Evolutionary conservation across 2,888 invertebrate genomes (phyloP).

Genomic region (Parasteatoda lunata): DNA sequence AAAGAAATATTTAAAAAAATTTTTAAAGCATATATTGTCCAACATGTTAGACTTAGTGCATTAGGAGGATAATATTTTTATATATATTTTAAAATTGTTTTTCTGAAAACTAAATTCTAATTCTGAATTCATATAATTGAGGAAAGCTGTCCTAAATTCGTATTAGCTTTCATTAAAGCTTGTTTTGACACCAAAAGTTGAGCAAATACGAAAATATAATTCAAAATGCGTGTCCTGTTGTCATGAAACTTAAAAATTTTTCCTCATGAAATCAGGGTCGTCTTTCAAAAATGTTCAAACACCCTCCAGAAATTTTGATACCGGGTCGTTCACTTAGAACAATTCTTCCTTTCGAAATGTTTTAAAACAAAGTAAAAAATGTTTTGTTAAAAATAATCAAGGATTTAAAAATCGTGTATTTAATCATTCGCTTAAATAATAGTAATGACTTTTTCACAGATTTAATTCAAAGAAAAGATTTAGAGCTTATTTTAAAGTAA

Average conservation of each 20-base stretch:
- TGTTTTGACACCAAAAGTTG: background rate
- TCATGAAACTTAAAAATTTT: background rate
- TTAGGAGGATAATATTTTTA: too few species aligned
- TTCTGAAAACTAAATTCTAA: too few species aligned
- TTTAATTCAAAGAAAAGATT: too few species aligned
- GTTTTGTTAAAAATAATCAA: background rate
- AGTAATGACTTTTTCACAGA: too few species aligned
- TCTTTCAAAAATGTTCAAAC: background rate
- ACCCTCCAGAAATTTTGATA: background rate
- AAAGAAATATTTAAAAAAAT: too few species aligned
- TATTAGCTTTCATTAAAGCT: background rate
- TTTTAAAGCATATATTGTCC: too few species aligned
- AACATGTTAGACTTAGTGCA: too few species aligned
- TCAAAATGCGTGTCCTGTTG: background rate
- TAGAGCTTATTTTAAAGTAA: too few species aligned
- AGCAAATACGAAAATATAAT: background rate
- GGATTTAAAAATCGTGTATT: too few species aligned
- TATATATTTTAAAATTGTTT: too few species aligned
- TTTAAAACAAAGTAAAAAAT: background rate
- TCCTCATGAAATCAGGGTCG: background rate
- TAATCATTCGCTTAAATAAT: too few species aligned
- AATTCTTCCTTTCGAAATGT: background rate
- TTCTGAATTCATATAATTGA: too few species aligned
- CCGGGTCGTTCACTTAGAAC: background rate
- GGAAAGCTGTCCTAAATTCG: background rate